Conservation (phyloP, 2,888 invertebrate genomes). For the Physocephala rufipes region DNA sequence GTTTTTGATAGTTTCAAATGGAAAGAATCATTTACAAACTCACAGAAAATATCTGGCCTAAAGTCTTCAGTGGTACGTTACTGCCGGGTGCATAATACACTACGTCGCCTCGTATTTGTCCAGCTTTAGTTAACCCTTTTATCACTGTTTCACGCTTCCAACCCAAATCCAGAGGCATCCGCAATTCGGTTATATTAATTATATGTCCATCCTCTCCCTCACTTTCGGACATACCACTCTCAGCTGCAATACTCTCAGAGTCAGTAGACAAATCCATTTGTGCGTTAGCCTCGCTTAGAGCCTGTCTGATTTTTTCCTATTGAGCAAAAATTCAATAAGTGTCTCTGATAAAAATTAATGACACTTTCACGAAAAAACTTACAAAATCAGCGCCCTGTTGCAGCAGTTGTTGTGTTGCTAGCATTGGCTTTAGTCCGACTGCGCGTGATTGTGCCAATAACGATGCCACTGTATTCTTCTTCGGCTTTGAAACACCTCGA, state of each 20-base stretch:
- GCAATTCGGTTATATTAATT: constrained; percentile 68
- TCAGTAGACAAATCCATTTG: constrained; percentile 71
- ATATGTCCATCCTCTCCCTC: constrained; percentile 69
- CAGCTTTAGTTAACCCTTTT: constrained; percentile 84
- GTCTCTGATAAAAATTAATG: too few relatives aligned
- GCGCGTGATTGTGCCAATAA: constrained; percentile 86
- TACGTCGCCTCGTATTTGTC: constrained; percentile 92
- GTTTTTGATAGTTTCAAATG: constrained; percentile 17
- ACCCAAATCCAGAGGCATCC: constrained; percentile 76
- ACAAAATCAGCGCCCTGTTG: constrained; percentile 67
- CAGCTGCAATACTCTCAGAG: constrained; percentile 70
- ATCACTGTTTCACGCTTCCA: constrained; percentile 95
- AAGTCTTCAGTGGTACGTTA: constrained; percentile 71
- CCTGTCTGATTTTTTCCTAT: constrained; percentile 70
- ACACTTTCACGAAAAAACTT: constrained; percentile 53
- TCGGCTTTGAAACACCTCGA: constrained; percentile 87
- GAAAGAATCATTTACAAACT: constrained; percentile 60
- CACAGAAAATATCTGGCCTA: constrained; percentile 74
- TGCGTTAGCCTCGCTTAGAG: constrained; percentile 68
- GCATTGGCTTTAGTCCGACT: constrained; percentile 79
- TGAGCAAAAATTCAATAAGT: constrained; percentile 38
- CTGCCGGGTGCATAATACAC: constrained; percentile 81
- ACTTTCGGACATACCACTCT: constrained; percentile 70
- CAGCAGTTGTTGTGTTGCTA: constrained; percentile 75
- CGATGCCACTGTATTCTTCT: constrained; percentile 92